Evolutionary conservation across 1,140 invertebrate genomes (phyloP).

Genomic region (Andricus grossulariae): DNA sequence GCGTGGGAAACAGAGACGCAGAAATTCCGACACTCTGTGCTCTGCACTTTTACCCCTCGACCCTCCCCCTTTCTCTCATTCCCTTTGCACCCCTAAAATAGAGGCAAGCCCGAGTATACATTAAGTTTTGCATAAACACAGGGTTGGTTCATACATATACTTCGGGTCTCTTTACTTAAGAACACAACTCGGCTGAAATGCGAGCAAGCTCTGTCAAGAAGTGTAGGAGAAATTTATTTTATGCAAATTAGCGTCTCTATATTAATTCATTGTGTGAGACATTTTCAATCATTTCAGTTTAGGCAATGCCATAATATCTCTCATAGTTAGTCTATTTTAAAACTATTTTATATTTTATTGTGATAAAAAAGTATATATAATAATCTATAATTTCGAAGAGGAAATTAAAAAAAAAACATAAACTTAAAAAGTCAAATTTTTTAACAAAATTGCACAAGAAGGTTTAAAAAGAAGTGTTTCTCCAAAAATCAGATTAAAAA

Average conservation of each 20-base stretch:
- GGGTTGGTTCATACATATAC: slow-evolving; percentile 2
- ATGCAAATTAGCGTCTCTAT: neutral
- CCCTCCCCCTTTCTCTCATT: neutral
- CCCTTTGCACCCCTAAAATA: neutral
- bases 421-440: no score
- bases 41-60: neutral
- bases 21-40: slow-evolving; percentile 15
- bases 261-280: no score
- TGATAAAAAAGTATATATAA: no score
- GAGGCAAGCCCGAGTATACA: neutral
- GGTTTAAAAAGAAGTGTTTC: no score
- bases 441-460: no score
- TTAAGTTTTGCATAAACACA: slow-evolving; percentile 28
- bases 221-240: neutral
- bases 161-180: slow-evolving; percentile 20
- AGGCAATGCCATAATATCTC: no score
- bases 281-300: no score
- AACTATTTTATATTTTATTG: no score
- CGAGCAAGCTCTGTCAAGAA: neutral
- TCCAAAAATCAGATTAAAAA: no score
- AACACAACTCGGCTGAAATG: neutral
- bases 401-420: no score
- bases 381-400: no score
- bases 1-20: slow-evolving; percentile 20
- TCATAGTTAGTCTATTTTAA: no score